phyloP scores from a whole-genome alignment of 92 coral and sea anemone species.

The Palythoa caribaeorum region DNA sequence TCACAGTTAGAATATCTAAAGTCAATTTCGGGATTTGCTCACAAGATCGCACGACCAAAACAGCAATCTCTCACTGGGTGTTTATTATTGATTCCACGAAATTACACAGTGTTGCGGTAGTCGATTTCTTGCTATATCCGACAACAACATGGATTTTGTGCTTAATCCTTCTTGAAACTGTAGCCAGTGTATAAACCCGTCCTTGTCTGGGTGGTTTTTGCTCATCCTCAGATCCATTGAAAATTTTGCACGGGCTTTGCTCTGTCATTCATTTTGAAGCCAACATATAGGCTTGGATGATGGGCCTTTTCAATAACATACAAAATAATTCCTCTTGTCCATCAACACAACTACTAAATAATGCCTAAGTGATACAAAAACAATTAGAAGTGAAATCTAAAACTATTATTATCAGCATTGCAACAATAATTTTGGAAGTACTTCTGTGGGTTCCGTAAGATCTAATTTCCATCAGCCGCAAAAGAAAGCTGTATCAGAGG shows the following conservation, averaged over 20 bases:
- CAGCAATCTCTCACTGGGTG: constrained; percentile 49
- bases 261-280: constrained; percentile 37
- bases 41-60: constrained; percentile 45
- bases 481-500: background rate
- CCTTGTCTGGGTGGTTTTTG: constrained; percentile 49
- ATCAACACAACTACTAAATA: constrained; percentile 29
- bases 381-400: constrained; percentile 3
- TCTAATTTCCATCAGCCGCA: no score
- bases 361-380: constrained; percentile 48
- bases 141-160: constrained; percentile 51
- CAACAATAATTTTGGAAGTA: no score
- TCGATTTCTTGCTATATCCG: constrained; percentile 38
- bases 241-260: constrained; percentile 36
- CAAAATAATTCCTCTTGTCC: constrained; percentile 46
- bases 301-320: constrained; percentile 50
- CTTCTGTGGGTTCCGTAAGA: no score
- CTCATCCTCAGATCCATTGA: constrained; percentile 42
- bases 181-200: constrained; percentile 37
- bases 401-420: background rate
- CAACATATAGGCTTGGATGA: constrained; percentile 40
- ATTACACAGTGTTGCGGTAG: constrained; percentile 16
- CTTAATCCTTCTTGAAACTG: constrained; percentile 46
- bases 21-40: constrained; percentile 28
- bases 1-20: background rate
- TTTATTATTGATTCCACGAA: constrained; percentile 45